Conservation (phyloP, 2,888 invertebrate genomes). For the Pterobdella sp. region DNA sequence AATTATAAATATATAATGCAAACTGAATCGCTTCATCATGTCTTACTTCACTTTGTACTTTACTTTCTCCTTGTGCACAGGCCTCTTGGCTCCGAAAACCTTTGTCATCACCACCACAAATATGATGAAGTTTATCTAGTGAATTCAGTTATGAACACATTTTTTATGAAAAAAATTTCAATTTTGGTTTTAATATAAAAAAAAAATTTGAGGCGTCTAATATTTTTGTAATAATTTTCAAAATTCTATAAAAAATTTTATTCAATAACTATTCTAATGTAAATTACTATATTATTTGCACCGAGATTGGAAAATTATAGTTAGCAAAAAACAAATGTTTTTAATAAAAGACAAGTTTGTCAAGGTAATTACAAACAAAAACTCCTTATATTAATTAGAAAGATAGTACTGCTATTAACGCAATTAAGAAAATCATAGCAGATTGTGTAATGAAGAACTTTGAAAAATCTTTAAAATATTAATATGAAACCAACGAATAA, state of each 20-base stretch:
- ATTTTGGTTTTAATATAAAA: no score
- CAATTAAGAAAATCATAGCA: not conserved
- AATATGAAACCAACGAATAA: constrained; percentile 36
- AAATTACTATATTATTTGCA: no score
- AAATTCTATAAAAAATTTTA: not conserved
- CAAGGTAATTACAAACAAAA: not conserved
- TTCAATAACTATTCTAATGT: not conserved
- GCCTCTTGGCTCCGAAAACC: constrained; percentile 26
- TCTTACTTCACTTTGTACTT: constrained; percentile 23
- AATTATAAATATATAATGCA: no score
- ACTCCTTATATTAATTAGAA: not conserved
- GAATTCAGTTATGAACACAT: no score
- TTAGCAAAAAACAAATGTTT: no score
- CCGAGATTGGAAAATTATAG: no score
- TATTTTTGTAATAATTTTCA: not conserved
- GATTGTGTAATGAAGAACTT: not conserved
- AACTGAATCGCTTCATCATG: not conserved
- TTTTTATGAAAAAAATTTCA: no score
- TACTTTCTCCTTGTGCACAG: constrained; percentile 28
- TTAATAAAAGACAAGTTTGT: no score
- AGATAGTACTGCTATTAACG: not conserved
- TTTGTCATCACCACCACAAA: constrained; percentile 25
- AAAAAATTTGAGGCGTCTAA: not conserved
- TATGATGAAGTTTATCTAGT: constrained; percentile 24
- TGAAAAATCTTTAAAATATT: no score